A percentile compares a stretch with the other conserved stretches of the same genome.
These are phyloP conservation scores for Drosophila multiciliata DNA, from an alignment of 2,888 invertebrate genomes.

Conservation along the genomic window DNA sequence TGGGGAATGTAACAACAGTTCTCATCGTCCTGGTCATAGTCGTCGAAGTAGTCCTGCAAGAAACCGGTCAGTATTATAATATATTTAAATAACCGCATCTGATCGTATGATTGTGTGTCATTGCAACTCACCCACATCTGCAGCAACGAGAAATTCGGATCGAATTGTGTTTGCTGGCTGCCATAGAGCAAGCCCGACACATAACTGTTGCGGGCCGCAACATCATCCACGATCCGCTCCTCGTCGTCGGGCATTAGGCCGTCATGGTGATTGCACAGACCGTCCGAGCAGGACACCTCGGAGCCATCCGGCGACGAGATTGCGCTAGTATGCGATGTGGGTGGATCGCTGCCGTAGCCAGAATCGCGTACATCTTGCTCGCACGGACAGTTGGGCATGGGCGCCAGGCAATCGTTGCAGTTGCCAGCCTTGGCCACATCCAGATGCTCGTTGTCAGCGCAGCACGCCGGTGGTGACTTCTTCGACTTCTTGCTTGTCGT, in stretches of 20 bases:
- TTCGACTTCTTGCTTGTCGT: conserved; percentile 51
- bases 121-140: conserved; percentile 67
- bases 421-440: conserved; percentile 60
- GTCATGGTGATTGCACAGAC: conserved; percentile 89
- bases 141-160: conserved; percentile 71
- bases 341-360: conserved; percentile 92
- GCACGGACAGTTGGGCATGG: conserved; percentile 85
- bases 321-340: conserved; percentile 88
- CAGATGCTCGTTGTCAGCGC: conserved; percentile 42
- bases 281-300: conserved; percentile 95
- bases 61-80: not conserved
- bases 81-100: not conserved
- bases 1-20: conserved; percentile 92
- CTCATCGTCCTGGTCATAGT: conserved; percentile 91
- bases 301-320: conserved; percentile 95
- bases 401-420: conserved; percentile 79
- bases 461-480: conserved; percentile 27
- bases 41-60: conserved; percentile 90
- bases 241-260: conserved; percentile 84
- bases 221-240: conserved; percentile 68
- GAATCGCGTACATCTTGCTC: conserved; percentile 89
- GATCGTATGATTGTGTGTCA: not conserved
- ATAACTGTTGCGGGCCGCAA: conserved; percentile 54
- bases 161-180: conserved; percentile 57
- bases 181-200: conserved; percentile 55